Conservation (phyloP, 2,113 vertebrate genomes). For the Mionectes macconnelli region DNA sequence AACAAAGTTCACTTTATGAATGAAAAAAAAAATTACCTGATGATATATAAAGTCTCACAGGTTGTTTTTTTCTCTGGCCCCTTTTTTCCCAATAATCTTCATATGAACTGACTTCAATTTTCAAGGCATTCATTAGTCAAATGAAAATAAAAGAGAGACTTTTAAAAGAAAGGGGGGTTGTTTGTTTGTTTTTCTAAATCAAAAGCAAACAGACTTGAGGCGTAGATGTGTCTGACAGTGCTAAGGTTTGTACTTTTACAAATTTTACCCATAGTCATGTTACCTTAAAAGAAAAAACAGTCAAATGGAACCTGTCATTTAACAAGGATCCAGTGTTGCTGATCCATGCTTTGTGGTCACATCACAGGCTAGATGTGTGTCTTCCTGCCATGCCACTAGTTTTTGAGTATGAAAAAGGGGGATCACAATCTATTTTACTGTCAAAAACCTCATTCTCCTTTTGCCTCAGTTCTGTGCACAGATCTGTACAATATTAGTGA, state of each 20-base stretch:
- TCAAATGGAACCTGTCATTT: not conserved
- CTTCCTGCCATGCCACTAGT: not conserved
- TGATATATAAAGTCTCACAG: not conserved
- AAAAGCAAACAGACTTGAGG: constrained; percentile 6
- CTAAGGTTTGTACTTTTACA: not conserved
- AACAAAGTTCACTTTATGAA: constrained; percentile 58
- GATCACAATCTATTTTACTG: not conserved
- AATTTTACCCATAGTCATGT: not conserved
- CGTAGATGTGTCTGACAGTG: not conserved
- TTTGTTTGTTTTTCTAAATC: constrained; percentile 40
- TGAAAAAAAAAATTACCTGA: not conserved
- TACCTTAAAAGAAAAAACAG: not conserved
- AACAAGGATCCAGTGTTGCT: not conserved
- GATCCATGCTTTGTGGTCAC: not conserved
- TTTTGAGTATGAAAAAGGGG: not conserved
- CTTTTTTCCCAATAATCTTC: constrained; percentile 32
- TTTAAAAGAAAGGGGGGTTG: not conserved
- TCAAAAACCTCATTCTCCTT: not conserved
- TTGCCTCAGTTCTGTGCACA: not conserved
- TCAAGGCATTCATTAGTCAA: constrained; percentile 32
- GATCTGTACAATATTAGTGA: not conserved
- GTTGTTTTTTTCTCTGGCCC: constrained; percentile 3
- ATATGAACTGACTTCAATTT: constrained; percentile 36
- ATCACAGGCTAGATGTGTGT: not conserved
- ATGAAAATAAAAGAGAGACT: constrained; percentile 15